Conservation (phyloP, 2,113 vertebrate genomes). For the Chascanopsetta lugubris region DNA sequence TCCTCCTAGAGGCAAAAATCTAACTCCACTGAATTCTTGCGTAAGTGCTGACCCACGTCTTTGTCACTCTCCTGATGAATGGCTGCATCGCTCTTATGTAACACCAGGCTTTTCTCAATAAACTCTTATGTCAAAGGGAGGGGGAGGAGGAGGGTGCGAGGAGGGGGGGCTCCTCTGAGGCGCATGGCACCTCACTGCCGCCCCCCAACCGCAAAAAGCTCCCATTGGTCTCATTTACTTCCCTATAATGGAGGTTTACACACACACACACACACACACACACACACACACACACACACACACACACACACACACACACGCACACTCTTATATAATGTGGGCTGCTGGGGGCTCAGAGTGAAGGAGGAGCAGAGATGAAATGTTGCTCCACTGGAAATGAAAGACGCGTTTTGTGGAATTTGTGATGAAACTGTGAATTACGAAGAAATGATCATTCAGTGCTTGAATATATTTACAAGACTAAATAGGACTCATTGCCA, state of each 20-base stretch:
- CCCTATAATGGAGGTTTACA: constrained; percentile 37
- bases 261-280: too few species aligned
- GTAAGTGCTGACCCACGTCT: constrained; percentile 37
- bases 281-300: too few species aligned
- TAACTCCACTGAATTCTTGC: constrained; percentile 19
- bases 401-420: neutral
- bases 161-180: constrained; percentile 2
- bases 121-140: constrained; percentile 34
- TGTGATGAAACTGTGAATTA: neutral
- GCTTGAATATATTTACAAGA: neutral
- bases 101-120: constrained; percentile 57
- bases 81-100: constrained; percentile 63
- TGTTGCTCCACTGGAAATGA: constrained; percentile 4
- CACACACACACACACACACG: constrained; percentile 27
- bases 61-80: constrained; percentile 48
- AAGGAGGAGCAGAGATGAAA: constrained; percentile 9
- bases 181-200: constrained; percentile 1
- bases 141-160: too few species aligned
- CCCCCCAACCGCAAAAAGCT: constrained; percentile 9
- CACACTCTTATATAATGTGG: constrained; percentile 48
- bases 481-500: neutral
- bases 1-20: constrained; percentile 4
- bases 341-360: constrained; percentile 30
- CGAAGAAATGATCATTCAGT: neutral
- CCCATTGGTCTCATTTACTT: constrained; percentile 40